A percentile compares a stretch with the other conserved stretches of the same genome.
phyloP scores from a whole-genome alignment of 1,140 invertebrate genomes.

The Hestina assimilis region DNA sequence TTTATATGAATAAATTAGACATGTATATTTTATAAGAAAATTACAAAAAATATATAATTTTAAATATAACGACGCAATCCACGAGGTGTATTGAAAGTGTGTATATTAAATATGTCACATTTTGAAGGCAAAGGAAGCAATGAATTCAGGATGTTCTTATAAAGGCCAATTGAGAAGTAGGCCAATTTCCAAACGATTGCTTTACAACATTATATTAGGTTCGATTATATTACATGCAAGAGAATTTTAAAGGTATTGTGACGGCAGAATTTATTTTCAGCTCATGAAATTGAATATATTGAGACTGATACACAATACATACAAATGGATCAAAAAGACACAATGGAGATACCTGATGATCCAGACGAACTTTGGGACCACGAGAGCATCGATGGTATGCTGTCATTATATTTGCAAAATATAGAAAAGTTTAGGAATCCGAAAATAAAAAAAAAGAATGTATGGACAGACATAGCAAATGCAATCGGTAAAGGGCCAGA shows the following conservation, averaged over 20 bases:
- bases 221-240: background rate
- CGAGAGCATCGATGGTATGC: slow-evolving; percentile 47
- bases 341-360: slow-evolving; percentile 52
- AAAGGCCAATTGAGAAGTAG: slow-evolving; percentile 24
- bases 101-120: background rate
- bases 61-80: background rate
- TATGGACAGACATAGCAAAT: slow-evolving; percentile 62
- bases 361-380: slow-evolving; percentile 65
- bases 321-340: slow-evolving; percentile 50
- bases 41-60: too few species aligned
- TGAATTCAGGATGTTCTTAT: slow-evolving; percentile 25
- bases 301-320: slow-evolving; percentile 47
- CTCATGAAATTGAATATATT: slow-evolving; percentile 57
- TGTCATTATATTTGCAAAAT: slow-evolving; percentile 63
- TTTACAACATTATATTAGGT: slow-evolving; percentile 1
- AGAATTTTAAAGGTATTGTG: slow-evolving; percentile 27
- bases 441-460: slow-evolving; percentile 70
- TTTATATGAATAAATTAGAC: background rate
- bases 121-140: background rate
- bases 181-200: slow-evolving; percentile 1
- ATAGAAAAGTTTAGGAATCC: slow-evolving; percentile 66
- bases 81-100: background rate
- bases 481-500: slow-evolving; percentile 58
- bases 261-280: slow-evolving; percentile 54
- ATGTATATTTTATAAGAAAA: background rate